These are phyloP conservation scores for Parazoanthus atlanticus DNA, from an alignment of 92 coral and sea anemone species.

Conservation along the genomic window DNA sequence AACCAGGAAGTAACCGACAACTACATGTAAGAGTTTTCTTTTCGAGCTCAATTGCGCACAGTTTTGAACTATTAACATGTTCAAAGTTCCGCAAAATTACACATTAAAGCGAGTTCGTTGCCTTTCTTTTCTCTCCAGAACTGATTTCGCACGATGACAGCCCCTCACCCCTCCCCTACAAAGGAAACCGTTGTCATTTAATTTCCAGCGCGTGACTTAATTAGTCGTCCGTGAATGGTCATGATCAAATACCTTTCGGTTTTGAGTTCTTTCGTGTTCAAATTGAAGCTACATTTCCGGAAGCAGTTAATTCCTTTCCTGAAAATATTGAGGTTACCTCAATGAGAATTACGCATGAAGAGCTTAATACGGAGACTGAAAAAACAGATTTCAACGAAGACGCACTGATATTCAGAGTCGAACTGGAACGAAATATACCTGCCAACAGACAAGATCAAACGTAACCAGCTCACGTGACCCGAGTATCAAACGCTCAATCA, in stretches of 20 bases:
- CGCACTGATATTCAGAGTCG: not conserved
- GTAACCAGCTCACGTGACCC: slow-evolving; percentile 6
- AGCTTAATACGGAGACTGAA: not conserved
- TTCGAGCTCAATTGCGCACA: too few species aligned
- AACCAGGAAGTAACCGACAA: too few species aligned
- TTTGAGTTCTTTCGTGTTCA: not conserved
- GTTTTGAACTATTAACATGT: too few species aligned
- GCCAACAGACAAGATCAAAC: not conserved
- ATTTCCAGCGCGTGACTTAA: slow-evolving; percentile 23
- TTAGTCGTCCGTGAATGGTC: not conserved
- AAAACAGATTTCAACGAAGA: not conserved
- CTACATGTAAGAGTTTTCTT: too few species aligned
- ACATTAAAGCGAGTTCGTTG: not conserved
- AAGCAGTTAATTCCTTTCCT: slow-evolving; percentile 1
- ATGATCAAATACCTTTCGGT: not conserved
- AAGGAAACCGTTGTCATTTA: not conserved
- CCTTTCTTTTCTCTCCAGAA: not conserved
- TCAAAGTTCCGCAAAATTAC: too few species aligned
- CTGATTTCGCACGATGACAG: not conserved
- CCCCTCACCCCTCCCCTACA: not conserved
- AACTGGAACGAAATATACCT: not conserved
- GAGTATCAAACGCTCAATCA: not conserved
- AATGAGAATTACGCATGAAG: not conserved
- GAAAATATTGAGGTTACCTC: not conserved
- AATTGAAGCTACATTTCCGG: slow-evolving; percentile 8